phyloP scores from a whole-genome alignment of 2,797 vertebrate genomes.

The Cryptoprocta ferox region DNA sequence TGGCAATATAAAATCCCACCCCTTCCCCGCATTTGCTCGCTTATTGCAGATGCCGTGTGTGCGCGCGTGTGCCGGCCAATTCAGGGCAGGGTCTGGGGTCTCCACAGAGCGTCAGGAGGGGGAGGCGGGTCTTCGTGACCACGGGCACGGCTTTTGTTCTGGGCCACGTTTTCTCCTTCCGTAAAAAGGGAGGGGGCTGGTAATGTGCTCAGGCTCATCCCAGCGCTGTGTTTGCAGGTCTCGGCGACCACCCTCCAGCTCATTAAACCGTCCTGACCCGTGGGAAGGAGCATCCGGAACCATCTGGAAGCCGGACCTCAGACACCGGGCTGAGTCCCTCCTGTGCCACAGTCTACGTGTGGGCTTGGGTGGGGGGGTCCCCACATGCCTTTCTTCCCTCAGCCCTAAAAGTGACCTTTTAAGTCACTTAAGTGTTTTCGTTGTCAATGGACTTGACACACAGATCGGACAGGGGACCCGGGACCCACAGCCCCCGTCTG shows the following conservation, averaged over 20 bases:
- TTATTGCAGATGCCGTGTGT: background rate
- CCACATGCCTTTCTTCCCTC: background rate
- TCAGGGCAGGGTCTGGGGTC: background rate
- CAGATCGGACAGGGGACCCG: background rate
- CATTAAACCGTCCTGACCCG: background rate
- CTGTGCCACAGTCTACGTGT: fast-evolving
- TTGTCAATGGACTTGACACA: background rate
- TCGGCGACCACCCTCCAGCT: background rate
- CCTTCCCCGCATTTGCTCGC: conserved; percentile 68
- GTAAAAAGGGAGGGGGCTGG: background rate
- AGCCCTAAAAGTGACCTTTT: background rate
- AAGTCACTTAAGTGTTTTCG: background rate
- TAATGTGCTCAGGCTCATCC: fast-evolving
- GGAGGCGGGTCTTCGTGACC: fast-evolving
- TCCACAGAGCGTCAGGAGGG: fast-evolving
- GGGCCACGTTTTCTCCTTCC: background rate
- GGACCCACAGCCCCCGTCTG: fast-evolving
- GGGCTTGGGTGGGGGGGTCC: fast-evolving
- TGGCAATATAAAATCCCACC: conserved; percentile 69
- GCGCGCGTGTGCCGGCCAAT: background rate
- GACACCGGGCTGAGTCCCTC: background rate
- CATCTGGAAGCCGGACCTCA: background rate
- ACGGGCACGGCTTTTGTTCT: fast-evolving
- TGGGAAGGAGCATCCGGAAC: fast-evolving
- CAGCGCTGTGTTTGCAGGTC: fast-evolving